Evolutionary conservation across 2,888 invertebrate genomes (phyloP), one percentile per base, ranked within the genome.

Genomic region (Ligdia adustata): DNA sequence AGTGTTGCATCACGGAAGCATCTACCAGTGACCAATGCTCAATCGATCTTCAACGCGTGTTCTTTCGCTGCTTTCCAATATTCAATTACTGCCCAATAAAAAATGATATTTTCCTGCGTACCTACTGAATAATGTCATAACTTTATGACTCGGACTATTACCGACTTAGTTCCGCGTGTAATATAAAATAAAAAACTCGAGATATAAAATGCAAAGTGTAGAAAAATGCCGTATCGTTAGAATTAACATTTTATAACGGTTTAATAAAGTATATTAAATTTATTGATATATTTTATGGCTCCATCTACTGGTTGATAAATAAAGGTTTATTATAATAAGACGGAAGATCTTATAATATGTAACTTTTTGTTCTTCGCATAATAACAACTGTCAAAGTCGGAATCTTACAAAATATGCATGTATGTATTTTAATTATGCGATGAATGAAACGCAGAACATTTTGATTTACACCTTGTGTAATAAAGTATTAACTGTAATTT

Each of bases 11-110:
- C 37, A 49, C 42, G 42, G 48, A 49, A 49, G 42, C 48, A 3
- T 7, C 16, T 9, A 27, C 9, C 14, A 38, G 28, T 7, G 16
- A 31, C 15, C 26, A 9, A n/a, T 12, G 37, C 7, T 24, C 37
- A 37, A 37, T 16, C 22, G 32, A 47, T 41, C 37, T 16, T 38
- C 33, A 33, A 27, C 31, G 35, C 26, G 37, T 43, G 43, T 11
- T 54, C 42, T 50, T 49, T 51, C 28, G 42, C 49, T 49, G 41
- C 48, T 59, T 59, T 50, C 47, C 28, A 50, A 55, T 42, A 46
- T 7, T 6, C 33, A 38, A 42, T 48, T 41, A 29, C 27, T 22
- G 38, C 13, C 12, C 47, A 42, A 53, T 57, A 46, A 54, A 49
- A 31, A 29, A 34, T 56, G 52, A 42, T 56, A 50, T 54, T 54